phyloP scores from a whole-genome alignment of 2,888 invertebrate species.

The Drosophila seclusa region DNA sequence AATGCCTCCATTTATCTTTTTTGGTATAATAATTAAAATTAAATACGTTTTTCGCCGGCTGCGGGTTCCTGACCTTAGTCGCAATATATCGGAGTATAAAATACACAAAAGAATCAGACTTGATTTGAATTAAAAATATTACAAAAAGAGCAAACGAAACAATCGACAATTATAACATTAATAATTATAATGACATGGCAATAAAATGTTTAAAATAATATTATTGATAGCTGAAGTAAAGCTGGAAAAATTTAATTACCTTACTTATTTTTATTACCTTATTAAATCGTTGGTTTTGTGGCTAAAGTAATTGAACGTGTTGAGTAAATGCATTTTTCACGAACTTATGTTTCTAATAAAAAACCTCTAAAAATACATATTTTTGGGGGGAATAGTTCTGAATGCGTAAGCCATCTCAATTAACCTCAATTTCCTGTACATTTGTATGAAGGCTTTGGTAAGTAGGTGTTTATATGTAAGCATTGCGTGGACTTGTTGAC shows the following conservation, averaged over 20 bases:
- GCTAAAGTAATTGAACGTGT: neutral
- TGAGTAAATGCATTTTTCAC: neutral
- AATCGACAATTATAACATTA: no score
- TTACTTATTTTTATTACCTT: neutral
- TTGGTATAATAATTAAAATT: neutral
- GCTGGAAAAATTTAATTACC: neutral
- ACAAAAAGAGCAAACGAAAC: no score
- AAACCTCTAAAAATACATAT: neutral
- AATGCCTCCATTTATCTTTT: neutral
- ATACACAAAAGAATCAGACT: no score
- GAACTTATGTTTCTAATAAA: neutral
- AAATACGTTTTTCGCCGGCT: neutral
- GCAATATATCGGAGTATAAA: no score
- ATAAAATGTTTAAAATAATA: neutral
- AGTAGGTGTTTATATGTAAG: neutral
- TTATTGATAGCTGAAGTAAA: neutral
- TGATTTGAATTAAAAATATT: no score
- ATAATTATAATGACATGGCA: no score
- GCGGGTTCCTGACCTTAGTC: no score
- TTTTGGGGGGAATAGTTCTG: neutral
- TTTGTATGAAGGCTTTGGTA: neutral
- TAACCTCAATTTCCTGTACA: neutral
- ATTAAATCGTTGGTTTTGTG: neutral
- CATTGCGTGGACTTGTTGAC: slow-evolving; percentile 39
- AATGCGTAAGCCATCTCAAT: slow-evolving; percentile 5